Evolutionary conservation across 2,888 invertebrate species (phyloP).

Genomic region (Eristalinus sepulchralis): DNA sequence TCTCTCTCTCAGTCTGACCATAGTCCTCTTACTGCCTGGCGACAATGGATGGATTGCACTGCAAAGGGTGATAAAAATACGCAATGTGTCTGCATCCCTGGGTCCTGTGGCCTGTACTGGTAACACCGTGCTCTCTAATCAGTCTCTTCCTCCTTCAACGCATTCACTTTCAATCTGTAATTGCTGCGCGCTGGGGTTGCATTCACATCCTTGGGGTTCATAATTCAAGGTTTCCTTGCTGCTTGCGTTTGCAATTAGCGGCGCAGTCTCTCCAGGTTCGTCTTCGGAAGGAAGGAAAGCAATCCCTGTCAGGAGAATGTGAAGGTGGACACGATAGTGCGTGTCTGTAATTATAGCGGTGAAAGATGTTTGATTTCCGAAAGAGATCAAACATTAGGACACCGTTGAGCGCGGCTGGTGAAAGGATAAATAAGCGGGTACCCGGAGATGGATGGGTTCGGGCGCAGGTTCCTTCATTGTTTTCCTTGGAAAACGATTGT

Average conservation of each 20-base stretch:
- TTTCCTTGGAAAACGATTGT: constrained; percentile 50
- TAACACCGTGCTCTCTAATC: constrained; percentile 40
- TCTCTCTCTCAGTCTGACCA: background rate
- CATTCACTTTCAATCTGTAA: constrained; percentile 58
- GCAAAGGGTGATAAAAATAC: constrained; percentile 65
- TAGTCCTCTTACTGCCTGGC: constrained; percentile 28
- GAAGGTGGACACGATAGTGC: constrained; percentile 47
- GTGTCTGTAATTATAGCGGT: constrained; percentile 75
- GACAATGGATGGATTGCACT: constrained; percentile 46
- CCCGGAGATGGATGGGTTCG: constrained; percentile 17
- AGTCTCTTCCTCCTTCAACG: constrained; percentile 38
- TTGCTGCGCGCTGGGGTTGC: constrained; percentile 7
- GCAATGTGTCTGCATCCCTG: constrained; percentile 48
- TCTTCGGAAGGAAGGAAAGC: constrained; percentile 19
- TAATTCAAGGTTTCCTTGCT: background rate
- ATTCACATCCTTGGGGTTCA: constrained; percentile 3
- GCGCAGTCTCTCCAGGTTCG: constrained; percentile 31
- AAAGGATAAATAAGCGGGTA: constrained; percentile 46
- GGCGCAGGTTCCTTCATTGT: constrained; percentile 46
- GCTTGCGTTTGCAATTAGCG: constrained; percentile 56
- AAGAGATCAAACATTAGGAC: constrained; percentile 46
- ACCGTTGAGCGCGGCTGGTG: constrained; percentile 6
- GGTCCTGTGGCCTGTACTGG: constrained; percentile 42
- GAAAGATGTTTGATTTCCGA: constrained; percentile 77
- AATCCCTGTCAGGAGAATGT: constrained; percentile 19